Conservation (phyloP, 2,888 invertebrate species). For the Allacma fusca region DNA sequence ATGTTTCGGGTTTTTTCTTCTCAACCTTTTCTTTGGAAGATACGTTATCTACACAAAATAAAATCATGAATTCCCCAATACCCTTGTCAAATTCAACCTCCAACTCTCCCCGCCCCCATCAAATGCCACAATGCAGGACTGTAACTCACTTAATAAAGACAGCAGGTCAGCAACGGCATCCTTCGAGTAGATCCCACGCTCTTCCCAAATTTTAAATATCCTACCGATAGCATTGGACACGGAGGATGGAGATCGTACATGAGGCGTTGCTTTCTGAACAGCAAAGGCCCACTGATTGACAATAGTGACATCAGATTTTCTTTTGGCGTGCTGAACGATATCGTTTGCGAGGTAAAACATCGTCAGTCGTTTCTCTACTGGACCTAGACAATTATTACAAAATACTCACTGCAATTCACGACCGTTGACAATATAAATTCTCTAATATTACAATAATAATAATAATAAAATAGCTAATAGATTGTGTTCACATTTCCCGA, state of each 20-base stretch:
- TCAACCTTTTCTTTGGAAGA: conserved; percentile 55
- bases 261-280: conserved; percentile 82
- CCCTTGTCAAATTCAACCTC: too few relatives aligned
- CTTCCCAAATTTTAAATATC: conserved; percentile 96
- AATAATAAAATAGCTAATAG: too few relatives aligned
- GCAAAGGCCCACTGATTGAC: conserved; percentile 89
- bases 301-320: conserved; percentile 79
- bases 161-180: conserved; percentile 87
- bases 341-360: conserved; percentile 96
- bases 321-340: conserved; percentile 95
- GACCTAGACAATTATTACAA: too few relatives aligned
- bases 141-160: conserved; percentile 72
- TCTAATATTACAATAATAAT: too few relatives aligned
- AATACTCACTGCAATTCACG: too few relatives aligned
- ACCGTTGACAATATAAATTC: too few relatives aligned
- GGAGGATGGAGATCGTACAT: conserved; percentile 56
- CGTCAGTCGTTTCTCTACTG: conserved; percentile 84
- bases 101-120: too few relatives aligned
- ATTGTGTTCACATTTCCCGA: too few relatives aligned
- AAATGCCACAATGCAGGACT: too few relatives aligned
- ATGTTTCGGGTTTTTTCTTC: conserved; percentile 58
- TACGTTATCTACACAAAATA: conserved; percentile 50
- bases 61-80: too few relatives aligned
- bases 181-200: conserved; percentile 87
- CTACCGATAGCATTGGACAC: conserved; percentile 58